Base-by-base conservation (phyloP, 2,113 vertebrate genomes). In the Seriola rivoliana region DNA sequence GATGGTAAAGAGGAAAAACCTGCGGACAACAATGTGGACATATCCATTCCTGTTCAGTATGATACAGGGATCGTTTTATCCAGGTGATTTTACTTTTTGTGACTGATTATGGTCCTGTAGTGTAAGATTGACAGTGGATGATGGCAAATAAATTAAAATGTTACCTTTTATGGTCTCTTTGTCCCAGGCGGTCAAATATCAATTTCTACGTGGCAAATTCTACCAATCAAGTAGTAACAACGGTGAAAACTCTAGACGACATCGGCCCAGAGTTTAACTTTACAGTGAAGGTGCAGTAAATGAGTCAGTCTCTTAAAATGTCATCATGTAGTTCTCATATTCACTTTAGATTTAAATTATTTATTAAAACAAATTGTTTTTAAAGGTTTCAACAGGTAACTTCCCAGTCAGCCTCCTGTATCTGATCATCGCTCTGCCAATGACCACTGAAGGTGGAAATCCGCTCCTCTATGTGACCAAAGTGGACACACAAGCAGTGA, bases 211-310 rank as follows among this genome's bases (percentile, higher is more conserved):
- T 97, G 85, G 95, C 97, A 23, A 93, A 96, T n/a, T 76, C 93
- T 5, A 78, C 88, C 52, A 73, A 32, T 75, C 88, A 85, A 58
- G 91, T 95, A 44, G 87, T 92, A 72, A 96, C 95, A 19, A 60
- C 25, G 0, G 90, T 98, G 79, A 96, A 94, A 50, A 93, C 71
- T 82, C 91, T 95, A 44, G 93, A 96, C 89, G 97, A 97, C 80
- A 97, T 98, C 81, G 97, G 97, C 44, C 96, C 97, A n/a, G 87
- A 88, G 3, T 98, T 97, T 92, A 94, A 94, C 93, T 97, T 99
- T 77, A 96, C 96, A 73, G 89, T 97, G 52, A 98, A 97, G 96
- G 97, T 94, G 48, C 9, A 25, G 13, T 95, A 64, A 82, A 94
- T 46, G 3, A 65, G 63, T 80, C 60, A 3, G 4, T 42, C 16